phyloP scores from a whole-genome alignment of 2,888 invertebrate species.

The Lymantria monacha region DNA sequence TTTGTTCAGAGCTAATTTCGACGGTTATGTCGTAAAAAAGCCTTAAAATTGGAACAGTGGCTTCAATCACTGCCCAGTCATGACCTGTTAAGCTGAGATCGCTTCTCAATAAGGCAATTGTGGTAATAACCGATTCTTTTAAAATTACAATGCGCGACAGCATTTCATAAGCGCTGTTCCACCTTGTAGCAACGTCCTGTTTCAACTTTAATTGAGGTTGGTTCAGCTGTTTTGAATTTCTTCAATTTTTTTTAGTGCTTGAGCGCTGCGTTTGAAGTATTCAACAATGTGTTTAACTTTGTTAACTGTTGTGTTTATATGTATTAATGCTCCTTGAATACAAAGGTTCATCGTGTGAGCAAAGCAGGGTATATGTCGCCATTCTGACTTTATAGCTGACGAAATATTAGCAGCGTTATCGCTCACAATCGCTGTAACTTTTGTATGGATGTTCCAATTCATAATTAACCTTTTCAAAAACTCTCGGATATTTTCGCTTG shows the following conservation, averaged over 20 bases:
- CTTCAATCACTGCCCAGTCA: background rate
- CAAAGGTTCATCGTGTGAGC: slow-evolving; percentile 26
- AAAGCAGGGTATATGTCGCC: slow-evolving; percentile 23
- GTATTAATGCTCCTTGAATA: slow-evolving; percentile 7
- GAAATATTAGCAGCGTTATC: slow-evolving; percentile 9
- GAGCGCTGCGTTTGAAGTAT: background rate
- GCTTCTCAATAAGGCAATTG: background rate
- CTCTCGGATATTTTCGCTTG: background rate
- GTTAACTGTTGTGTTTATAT: background rate
- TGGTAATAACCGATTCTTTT: slow-evolving; percentile 3
- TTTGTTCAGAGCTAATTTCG: slow-evolving; percentile 1
- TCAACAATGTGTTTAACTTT: slow-evolving; percentile 5
- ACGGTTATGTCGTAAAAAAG: slow-evolving; percentile 1
- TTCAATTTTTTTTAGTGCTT: background rate
- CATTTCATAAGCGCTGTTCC: slow-evolving; percentile 5
- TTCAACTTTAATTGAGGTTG: background rate
- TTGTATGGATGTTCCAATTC: background rate
- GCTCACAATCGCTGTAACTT: background rate
- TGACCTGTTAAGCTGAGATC: background rate
- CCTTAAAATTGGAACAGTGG: background rate
- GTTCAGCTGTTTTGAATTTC: slow-evolving; percentile 1
- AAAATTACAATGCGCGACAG: background rate
- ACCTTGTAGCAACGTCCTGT: background rate
- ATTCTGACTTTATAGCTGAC: slow-evolving; percentile 13
- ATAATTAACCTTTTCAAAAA: background rate